These are phyloP conservation scores for Molothrus ater DNA, from an alignment of 2,797 vertebrate species.

Conservation along the genomic window DNA sequence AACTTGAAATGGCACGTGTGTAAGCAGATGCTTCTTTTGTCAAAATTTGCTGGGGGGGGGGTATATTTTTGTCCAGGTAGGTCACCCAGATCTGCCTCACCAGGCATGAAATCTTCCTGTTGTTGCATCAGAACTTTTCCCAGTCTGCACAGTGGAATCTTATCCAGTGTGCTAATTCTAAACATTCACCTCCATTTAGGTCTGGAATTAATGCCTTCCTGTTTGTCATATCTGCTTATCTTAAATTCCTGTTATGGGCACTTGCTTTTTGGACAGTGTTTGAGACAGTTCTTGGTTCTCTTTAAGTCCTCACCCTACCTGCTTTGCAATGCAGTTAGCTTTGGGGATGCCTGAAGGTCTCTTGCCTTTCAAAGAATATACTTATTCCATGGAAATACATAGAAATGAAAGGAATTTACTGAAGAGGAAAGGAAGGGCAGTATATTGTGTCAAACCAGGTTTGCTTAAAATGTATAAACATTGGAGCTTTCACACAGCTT, in stretches of 20 bases:
- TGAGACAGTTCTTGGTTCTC: background rate
- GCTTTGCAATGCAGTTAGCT: background rate
- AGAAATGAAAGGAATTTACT: background rate
- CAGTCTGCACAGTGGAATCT: background rate
- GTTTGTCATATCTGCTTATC: background rate
- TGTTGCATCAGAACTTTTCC: accelerated
- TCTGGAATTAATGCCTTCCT: background rate
- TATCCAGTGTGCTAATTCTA: background rate
- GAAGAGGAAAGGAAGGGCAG: conserved; percentile 4
- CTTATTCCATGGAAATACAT: background rate
- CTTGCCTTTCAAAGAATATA: conserved; percentile 2
- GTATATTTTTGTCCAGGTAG: background rate
- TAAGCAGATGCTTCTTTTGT: background rate
- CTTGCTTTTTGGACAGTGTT: background rate
- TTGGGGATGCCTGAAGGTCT: background rate
- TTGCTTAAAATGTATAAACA: conserved; percentile 2
- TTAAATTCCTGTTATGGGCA: background rate
- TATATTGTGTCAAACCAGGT: conserved; percentile 13
- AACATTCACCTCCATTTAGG: background rate
- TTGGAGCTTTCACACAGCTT: background rate
- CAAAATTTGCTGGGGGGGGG: background rate
- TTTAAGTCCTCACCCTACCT: background rate
- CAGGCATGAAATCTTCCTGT: background rate
- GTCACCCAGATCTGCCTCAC: background rate
- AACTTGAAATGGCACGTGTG: background rate